A percentile compares a stretch with the other conserved stretches of the same genome.
Conservation (phyloP, 2,113 vertebrate genomes). For the Sigmodon hispidus region DNA sequence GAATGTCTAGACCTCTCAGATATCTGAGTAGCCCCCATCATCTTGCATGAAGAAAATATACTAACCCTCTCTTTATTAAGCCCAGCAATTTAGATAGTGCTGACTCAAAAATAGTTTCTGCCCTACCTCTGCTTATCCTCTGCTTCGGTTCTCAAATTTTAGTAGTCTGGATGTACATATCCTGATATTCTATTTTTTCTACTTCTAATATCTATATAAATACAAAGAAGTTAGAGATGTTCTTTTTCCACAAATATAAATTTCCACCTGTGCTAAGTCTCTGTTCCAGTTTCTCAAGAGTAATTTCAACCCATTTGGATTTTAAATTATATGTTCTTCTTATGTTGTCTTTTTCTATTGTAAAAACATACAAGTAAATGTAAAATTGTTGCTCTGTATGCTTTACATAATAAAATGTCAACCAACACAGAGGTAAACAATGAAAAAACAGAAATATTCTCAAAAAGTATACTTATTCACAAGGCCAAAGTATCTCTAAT, state of each 20-base stretch:
- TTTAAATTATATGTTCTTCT: constrained; percentile 55
- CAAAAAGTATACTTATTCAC: not conserved
- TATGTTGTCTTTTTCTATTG: not conserved
- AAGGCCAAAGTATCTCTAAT: not conserved
- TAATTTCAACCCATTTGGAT: constrained; percentile 19
- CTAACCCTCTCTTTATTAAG: not conserved
- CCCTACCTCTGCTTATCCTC: not conserved
- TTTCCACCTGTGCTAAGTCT: not conserved
- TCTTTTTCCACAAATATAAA: not conserved
- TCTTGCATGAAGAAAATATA: not conserved
- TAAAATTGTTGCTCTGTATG: not conserved
- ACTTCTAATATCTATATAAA: not conserved
- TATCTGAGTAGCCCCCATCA: not conserved
- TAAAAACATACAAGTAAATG: not conserved
- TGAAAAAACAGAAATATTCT: constrained; percentile 28
- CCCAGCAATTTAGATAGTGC: not conserved
- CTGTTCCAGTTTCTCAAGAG: not conserved
- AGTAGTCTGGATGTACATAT: not conserved
- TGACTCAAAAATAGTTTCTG: not conserved
- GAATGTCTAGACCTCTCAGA: not conserved
- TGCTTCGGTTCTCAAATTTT: not conserved
- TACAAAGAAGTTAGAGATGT: not conserved
- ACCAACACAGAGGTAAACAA: not conserved
- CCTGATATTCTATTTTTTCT: not conserved
- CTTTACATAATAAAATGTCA: not conserved